These are phyloP conservation scores for Phataginus tetradactyla DNA, from an alignment of 2,797 vertebrate genomes.

Conservation along the genomic window DNA sequence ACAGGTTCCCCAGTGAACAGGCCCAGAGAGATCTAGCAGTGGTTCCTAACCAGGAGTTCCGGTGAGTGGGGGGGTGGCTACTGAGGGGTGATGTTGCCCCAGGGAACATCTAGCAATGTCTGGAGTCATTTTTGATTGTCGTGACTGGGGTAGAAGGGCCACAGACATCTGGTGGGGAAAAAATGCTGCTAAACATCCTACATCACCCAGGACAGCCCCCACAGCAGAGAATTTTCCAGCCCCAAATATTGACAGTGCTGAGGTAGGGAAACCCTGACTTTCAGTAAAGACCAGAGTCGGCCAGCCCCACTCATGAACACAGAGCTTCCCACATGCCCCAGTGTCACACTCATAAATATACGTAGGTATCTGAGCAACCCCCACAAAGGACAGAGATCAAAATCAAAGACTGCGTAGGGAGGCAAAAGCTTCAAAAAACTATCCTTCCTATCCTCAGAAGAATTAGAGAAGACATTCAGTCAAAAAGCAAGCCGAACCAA, in stretches of 20 bases:
- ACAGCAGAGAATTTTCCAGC: neutral
- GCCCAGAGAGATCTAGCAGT: neutral
- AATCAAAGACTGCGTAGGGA: neutral
- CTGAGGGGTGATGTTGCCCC: neutral
- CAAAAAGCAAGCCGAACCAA: slow-evolving; percentile 20
- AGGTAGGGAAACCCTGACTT: neutral
- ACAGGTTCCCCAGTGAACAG: neutral
- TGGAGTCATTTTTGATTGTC: neutral
- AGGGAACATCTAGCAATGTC: neutral
- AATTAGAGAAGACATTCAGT: slow-evolving; percentile 10
- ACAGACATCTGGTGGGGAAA: neutral
- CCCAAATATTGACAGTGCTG: neutral
- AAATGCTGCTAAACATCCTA: neutral
- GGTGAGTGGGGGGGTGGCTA: too few relatives aligned
- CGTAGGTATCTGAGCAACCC: neutral
- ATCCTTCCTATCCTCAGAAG: neutral
- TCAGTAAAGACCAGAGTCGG: neutral
- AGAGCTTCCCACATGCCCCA: neutral
- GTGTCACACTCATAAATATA: neutral
- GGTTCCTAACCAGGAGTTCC: neutral
- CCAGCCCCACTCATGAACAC: neutral
- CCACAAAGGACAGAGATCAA: neutral
- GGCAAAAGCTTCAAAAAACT: slow-evolving; percentile 4
- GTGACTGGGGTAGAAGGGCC: neutral
- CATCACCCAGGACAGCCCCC: neutral